phyloP scores from a whole-genome alignment of 2,113 vertebrate species.

The Charina bottae region DNA sequence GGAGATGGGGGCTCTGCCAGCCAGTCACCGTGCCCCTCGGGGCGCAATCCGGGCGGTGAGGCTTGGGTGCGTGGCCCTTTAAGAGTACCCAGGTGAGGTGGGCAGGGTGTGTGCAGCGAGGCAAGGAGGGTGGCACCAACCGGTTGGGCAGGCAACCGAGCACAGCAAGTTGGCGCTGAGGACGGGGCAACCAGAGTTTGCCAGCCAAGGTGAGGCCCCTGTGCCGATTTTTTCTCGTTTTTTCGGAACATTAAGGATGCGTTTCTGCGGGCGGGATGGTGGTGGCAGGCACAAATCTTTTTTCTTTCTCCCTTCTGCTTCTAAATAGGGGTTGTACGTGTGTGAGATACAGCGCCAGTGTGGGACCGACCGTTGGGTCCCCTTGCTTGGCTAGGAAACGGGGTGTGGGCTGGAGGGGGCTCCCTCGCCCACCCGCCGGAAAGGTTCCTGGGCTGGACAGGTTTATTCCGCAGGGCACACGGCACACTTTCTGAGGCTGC shows the following conservation, averaged over 20 bases:
- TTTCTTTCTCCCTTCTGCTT: neutral
- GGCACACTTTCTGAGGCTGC: neutral
- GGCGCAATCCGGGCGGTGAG: neutral
- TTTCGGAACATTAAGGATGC: neutral
- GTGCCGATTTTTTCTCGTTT: neutral
- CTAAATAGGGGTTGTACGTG: neutral
- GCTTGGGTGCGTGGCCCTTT: conserved; percentile 10
- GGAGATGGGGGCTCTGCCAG: neutral
- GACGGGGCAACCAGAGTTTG: conserved; percentile 5
- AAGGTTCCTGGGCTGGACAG: neutral
- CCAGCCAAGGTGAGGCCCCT: neutral
- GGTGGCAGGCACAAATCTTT: neutral
- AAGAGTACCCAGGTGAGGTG: conserved; percentile 18
- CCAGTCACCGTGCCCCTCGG: too few relatives aligned
- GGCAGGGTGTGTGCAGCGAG: neutral
- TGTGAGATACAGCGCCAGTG: too few relatives aligned
- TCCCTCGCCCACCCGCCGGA: rapidly evolving
- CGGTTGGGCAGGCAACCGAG: neutral
- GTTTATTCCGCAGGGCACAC: neutral
- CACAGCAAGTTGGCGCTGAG: neutral
- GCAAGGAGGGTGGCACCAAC: conserved; percentile 14
- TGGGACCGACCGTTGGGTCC: neutral
- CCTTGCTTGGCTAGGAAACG: neutral
- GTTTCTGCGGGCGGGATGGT: neutral
- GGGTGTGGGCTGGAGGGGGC: neutral